Conservation (phyloP, 2,888 invertebrate species). For the Hydroisotoma schaefferi region DNA sequence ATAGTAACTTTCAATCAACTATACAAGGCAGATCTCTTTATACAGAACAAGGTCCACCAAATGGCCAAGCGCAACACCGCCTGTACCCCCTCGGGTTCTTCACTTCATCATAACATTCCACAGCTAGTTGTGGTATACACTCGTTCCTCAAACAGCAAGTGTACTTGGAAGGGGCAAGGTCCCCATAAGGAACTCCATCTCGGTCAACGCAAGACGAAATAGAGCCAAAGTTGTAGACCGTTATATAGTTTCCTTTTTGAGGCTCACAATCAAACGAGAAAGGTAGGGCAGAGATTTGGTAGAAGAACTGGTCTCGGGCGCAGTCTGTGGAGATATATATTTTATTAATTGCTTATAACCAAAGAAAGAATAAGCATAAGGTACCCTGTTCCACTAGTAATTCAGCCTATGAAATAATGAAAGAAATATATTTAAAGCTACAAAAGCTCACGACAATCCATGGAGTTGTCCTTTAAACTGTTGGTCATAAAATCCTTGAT, state of each 20-base stretch:
- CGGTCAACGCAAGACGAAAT: constrained; percentile 37
- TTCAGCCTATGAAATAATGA: no score
- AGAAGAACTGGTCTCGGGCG: constrained; percentile 34
- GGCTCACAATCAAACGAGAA: constrained; percentile 20
- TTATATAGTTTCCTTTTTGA: constrained; percentile 38
- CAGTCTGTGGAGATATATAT: no score
- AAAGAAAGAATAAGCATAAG: no score
- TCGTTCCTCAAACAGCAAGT: constrained; percentile 24
- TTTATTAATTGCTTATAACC: no score
- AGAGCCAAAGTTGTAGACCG: constrained; percentile 21
- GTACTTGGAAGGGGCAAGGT: constrained; percentile 7
- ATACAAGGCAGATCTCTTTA: no score
- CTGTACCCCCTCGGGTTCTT: constrained; percentile 12
- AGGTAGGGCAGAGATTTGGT: constrained; percentile 8
- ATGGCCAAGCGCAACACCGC: constrained; percentile 6
- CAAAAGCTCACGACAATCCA: no score
- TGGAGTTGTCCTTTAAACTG: constrained; percentile 49
- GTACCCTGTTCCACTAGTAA: no score
- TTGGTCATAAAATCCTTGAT: constrained; percentile 56
- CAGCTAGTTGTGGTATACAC: not conserved
- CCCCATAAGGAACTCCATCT: constrained; percentile 40
- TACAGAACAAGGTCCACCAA: not conserved
- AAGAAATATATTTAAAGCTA: no score
- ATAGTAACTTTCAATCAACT: no score
- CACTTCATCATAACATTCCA: constrained; percentile 6